These are phyloP conservation scores for Cyanoramphus novaezelandiae DNA, from an alignment of 2,113 vertebrate genomes.

Conservation along the genomic window DNA sequence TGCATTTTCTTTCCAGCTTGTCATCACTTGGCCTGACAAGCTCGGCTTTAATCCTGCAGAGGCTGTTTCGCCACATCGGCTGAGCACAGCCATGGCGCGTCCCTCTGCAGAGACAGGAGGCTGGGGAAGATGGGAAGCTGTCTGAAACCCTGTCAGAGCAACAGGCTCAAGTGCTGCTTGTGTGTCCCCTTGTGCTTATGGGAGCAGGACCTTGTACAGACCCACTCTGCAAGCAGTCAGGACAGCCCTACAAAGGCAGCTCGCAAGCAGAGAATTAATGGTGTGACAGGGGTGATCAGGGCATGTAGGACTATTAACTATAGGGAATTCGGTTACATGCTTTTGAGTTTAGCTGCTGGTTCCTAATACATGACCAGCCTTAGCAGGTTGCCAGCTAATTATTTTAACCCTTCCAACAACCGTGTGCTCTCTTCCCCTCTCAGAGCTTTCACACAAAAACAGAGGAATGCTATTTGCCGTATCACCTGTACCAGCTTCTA, in stretches of 20 bases:
- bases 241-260: not conserved
- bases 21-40: not conserved
- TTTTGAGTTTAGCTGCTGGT: not conserved
- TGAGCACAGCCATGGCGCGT: fast-evolving
- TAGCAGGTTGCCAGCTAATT: not conserved
- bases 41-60: not conserved
- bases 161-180: not conserved
- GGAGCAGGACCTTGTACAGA: not conserved
- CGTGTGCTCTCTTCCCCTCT: not conserved
- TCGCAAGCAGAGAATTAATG: not conserved
- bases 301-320: not conserved
- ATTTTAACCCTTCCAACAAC: not conserved
- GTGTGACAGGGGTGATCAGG: not conserved
- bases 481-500: not conserved
- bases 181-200: not conserved
- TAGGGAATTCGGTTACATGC: not conserved
- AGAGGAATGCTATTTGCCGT: fast-evolving
- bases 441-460: not conserved
- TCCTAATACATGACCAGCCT: not conserved
- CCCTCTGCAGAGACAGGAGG: not conserved
- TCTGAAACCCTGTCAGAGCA: not conserved
- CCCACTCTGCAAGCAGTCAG: not conserved
- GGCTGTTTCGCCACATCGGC: not conserved
- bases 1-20: not conserved
- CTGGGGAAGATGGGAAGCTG: not conserved